Base-by-base conservation (phyloP, 1,140 invertebrate species). In the Lasioglossum albipes region DNA sequence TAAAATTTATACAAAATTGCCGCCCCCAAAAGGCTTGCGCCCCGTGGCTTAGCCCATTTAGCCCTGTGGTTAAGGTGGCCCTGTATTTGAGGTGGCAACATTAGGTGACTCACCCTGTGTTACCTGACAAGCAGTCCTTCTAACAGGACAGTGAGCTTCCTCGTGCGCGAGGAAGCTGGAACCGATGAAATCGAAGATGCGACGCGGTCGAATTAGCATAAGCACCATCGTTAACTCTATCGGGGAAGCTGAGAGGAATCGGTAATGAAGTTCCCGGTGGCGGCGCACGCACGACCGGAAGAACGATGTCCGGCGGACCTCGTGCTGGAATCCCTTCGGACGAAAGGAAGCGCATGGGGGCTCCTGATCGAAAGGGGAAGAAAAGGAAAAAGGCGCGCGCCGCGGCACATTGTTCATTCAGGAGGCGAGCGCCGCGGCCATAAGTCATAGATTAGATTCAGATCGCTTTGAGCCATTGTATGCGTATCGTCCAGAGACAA, bases 371-470 rank as follows among this genome's bases (percentile, higher is more conserved):
- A 52, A 62, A 59, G 10, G 41, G 61, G 70, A 72, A 76, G 57
- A 68, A 69, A 41, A 75, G 31, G 49, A 31, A 87, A 75, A 62
- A 70, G 18, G 64, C 62, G 73, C 66, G 75, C 59, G 65, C 61
- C 77, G 74, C 68, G 72, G 77, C 59, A 82, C 83, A 89, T 89
- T 89, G 83, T 89, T 89, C 85, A 88, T 85, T 88, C 87, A 87
- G 84, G 76, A 79, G 83, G 77, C 80, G 72, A 88, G 62, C 79
- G 75, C 81, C 72, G 73, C 80, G 75, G 68, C 82, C 82, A 87
- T 90, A 90, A 89, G 84, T 89, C 86, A 89, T 89, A 89, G 87
- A 89, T 90, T 89, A 89, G 89, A 89, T 87, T 89, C 81, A 83
- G 86, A 90, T 90, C 89, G 88, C 78, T 89, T 84, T 86, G 81